Percentiles rank a stretch among this genome's conserved stretches.
Conservation (phyloP, 2,797 vertebrate species). For the Vultur gryphus region DNA sequence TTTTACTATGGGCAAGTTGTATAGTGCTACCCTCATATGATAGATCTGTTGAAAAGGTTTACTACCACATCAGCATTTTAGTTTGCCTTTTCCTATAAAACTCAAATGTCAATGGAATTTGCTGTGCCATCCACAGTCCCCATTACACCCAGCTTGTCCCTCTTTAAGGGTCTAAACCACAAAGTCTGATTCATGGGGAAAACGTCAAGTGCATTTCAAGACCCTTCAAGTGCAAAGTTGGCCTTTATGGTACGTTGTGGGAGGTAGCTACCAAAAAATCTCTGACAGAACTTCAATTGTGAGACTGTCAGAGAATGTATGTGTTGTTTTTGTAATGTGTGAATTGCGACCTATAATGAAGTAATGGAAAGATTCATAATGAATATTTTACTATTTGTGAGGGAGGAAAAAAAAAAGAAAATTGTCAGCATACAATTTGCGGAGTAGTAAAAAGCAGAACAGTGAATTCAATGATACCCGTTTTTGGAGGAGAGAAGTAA, state of each 20-base stretch:
- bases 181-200: neutral
- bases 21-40: neutral
- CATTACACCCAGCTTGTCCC: neutral
- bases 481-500: neutral
- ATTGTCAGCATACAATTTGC: neutral
- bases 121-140: neutral
- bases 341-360: neutral
- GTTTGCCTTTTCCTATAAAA: neutral
- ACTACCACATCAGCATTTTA: neutral
- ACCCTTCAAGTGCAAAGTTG: neutral
- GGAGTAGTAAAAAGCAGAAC: neutral
- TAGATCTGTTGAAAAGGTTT: neutral
- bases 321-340: neutral
- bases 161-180: neutral
- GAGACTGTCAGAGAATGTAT: neutral
- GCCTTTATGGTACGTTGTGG: neutral
- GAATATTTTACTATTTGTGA: neutral
- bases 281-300: neutral
- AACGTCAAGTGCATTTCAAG: neutral
- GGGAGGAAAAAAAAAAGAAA: neutral
- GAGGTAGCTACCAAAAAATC: neutral
- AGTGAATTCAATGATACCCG: neutral
- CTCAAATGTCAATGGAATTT: neutral
- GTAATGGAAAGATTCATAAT: neutral
- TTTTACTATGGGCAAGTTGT: neutral